Evolutionary conservation across 2,888 invertebrate genomes (phyloP).

Genomic region (Harpalus rufipes): DNA sequence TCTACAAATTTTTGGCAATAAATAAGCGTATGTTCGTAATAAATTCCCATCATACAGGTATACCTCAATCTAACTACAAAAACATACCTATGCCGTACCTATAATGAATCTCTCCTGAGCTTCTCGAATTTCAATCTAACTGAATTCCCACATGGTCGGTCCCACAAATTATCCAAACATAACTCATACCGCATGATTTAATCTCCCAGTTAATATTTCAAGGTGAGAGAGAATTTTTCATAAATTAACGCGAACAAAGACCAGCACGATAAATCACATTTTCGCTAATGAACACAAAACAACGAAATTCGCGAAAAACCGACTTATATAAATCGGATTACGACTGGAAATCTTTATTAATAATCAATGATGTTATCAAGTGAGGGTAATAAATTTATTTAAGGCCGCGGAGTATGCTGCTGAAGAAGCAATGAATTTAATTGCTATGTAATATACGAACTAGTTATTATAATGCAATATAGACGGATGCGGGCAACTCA

Average conservation of each 20-base stretch:
- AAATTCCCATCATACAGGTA: background rate
- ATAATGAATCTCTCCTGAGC: background rate
- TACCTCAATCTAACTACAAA: conserved; percentile 1
- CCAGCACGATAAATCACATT: conserved; percentile 55
- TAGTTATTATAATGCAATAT: conserved; percentile 66
- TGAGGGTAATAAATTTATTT: conserved; percentile 40
- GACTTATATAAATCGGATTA: conserved; percentile 61
- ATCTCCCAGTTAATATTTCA: conserved; percentile 54
- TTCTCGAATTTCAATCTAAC: conserved; percentile 35
- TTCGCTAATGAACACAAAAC: conserved; percentile 65
- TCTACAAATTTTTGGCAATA: background rate
- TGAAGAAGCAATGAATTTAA: conserved; percentile 57
- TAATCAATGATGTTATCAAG: conserved; percentile 64
- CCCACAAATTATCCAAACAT: conserved; percentile 57
- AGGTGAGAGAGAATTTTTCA: conserved; percentile 63
- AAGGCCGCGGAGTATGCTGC: conserved; percentile 13
- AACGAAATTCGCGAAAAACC: conserved; percentile 62
- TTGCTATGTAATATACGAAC: conserved; percentile 66
- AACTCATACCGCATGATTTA: conserved; percentile 59
- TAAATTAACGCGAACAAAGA: conserved; percentile 63
- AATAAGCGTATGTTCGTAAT: background rate
- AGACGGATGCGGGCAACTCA: conserved; percentile 62
- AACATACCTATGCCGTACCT: background rate
- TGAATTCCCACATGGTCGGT: conserved; percentile 28
- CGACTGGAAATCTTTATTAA: conserved; percentile 64